Percentiles rank a stretch among this genome's conserved stretches.
Evolutionary conservation across 1,140 invertebrate genomes (phyloP).

Genomic region (Scaptomyza montana): DNA sequence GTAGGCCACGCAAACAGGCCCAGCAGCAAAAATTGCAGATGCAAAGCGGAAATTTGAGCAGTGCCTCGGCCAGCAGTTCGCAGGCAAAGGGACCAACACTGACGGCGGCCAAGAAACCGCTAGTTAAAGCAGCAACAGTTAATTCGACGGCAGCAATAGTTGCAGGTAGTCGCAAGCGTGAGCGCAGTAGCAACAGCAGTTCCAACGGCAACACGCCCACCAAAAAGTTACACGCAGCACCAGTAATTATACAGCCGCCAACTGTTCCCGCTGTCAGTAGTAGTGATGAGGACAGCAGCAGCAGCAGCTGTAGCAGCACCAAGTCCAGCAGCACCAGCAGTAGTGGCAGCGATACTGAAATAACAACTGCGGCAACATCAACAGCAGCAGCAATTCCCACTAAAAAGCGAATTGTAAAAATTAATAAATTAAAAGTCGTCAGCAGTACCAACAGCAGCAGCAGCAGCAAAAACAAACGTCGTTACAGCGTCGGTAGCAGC

Average conservation of each 20-base stretch:
- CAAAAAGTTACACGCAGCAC: conserved; percentile 46
- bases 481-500: conserved; percentile 23
- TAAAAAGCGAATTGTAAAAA: conserved; percentile 44
- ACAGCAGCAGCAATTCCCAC: conserved; percentile 16
- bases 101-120: conserved; percentile 74
- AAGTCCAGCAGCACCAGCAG: conserved; percentile 58
- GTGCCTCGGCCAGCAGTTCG: conserved; percentile 53
- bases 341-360: conserved; percentile 51
- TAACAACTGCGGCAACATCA: conserved; percentile 23
- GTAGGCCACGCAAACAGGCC: conserved; percentile 69
- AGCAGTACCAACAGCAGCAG: conserved; percentile 3
- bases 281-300: conserved; percentile 61
- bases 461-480: conserved; percentile 20
- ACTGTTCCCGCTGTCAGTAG: conserved; percentile 36
- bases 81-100: conserved; percentile 74
- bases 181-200: conserved; percentile 62
- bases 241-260: conserved; percentile 33
- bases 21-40: conserved; percentile 45
- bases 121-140: conserved; percentile 45
- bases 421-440: conserved; percentile 18
- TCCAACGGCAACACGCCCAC: conserved; percentile 70
- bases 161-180: conserved; percentile 50
- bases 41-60: conserved; percentile 54
- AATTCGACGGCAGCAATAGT: conserved; percentile 39
- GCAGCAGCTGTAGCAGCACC: conserved; percentile 55